Percentiles rank a stretch among this genome's conserved stretches.
Evolutionary conservation across 2,797 vertebrate species (phyloP).

Genomic region (Manis javanica): DNA sequence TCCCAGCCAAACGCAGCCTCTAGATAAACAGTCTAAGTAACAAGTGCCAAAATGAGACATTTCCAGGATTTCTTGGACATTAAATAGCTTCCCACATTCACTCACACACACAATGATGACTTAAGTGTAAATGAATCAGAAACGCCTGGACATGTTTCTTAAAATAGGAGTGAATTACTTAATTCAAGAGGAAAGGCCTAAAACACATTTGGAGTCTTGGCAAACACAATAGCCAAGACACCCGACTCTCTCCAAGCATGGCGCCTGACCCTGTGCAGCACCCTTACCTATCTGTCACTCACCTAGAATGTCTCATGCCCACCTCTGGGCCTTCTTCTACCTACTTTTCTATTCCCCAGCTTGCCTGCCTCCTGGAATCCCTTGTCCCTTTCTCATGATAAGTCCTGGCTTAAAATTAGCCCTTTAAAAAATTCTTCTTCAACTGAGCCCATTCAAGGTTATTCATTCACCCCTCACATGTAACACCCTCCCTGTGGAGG

Average conservation of each 20-base stretch:
- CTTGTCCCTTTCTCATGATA: not conserved
- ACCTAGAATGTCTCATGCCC: not conserved
- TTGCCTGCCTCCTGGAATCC: not conserved
- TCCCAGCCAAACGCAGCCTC: not conserved
- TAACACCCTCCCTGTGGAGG: not conserved
- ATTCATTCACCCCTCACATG: not conserved
- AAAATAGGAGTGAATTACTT: slow-evolving; percentile 19
- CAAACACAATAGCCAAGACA: not conserved
- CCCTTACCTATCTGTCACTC: not conserved
- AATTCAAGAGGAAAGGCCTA: not conserved
- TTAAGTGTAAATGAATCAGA: slow-evolving; percentile 34
- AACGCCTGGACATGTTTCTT: slow-evolving; percentile 31
- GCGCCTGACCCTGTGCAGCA: not conserved
- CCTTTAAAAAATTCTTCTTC: not conserved
- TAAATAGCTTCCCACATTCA: not conserved
- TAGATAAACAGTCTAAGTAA: not conserved
- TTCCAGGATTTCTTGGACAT: not conserved
- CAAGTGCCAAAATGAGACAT: not conserved
- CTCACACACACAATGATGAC: fast-evolving
- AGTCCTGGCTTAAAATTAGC: not conserved
- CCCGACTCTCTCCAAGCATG: not conserved
- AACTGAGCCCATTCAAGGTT: not conserved
- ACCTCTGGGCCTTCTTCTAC: not conserved
- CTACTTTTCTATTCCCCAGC: not conserved
- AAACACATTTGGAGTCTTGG: not conserved